Conservation (phyloP, 2,113 vertebrate genomes). For the Pavo muticus region DNA sequence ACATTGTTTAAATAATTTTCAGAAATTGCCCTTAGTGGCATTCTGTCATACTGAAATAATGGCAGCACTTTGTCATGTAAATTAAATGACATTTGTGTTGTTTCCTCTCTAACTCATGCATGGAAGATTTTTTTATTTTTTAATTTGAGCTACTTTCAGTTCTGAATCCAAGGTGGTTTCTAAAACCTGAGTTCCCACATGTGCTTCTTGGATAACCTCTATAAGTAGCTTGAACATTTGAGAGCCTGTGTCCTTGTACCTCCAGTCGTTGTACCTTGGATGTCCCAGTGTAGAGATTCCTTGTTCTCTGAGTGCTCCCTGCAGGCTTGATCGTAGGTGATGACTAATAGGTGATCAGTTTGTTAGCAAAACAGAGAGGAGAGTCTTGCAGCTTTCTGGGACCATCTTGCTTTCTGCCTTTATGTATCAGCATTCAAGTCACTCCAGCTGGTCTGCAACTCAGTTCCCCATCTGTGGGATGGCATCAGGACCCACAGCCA, state of each 20-base stretch:
- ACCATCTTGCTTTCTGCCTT: too few species aligned
- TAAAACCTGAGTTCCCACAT: neutral
- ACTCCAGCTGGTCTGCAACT: rapidly evolving
- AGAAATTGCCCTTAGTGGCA: slow-evolving; percentile 91
- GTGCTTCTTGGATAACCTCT: neutral
- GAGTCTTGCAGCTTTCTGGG: neutral
- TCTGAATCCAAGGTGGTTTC: slow-evolving; percentile 29
- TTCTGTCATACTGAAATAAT: slow-evolving; percentile 89
- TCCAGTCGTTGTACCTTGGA: neutral
- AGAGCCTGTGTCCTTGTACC: neutral
- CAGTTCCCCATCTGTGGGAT: neutral
- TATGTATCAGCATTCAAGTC: too few species aligned
- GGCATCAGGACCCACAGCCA: neutral
- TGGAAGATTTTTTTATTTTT: neutral
- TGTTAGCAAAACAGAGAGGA: rapidly evolving
- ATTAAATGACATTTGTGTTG: slow-evolving; percentile 87
- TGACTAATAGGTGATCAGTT: neutral
- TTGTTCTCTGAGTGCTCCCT: neutral
- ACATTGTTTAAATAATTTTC: slow-evolving; percentile 98
- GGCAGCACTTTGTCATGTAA: slow-evolving; percentile 89
- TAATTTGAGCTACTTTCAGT: neutral
- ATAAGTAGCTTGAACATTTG: neutral
- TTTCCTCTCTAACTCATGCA: slow-evolving; percentile 55
- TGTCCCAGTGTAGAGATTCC: neutral
- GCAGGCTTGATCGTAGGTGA: neutral